Conservation (phyloP, 2,797 vertebrate species). For the Oryzias dopingdopingensis region DNA sequence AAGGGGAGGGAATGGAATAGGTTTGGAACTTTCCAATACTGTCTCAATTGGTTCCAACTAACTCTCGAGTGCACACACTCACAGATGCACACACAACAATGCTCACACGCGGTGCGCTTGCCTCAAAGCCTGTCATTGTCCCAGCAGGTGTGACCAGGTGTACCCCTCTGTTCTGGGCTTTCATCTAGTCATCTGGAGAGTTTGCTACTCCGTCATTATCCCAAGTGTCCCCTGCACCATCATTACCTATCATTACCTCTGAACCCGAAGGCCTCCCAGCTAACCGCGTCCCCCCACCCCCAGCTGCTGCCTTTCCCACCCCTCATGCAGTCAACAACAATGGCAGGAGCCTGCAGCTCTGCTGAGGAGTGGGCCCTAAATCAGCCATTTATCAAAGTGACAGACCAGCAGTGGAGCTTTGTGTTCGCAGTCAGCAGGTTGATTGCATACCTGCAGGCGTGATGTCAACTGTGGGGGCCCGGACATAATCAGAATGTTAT, state of each 20-base stretch:
- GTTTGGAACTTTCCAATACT: conserved; percentile 72
- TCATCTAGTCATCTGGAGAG: conserved; percentile 73
- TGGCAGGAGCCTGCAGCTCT: conserved; percentile 57
- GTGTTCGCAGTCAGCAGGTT: conserved; percentile 44
- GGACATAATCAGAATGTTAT: conserved; percentile 26
- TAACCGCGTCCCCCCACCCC: conserved; percentile 14
- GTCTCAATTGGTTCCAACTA: conserved; percentile 45
- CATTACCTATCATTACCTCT: conserved; percentile 76
- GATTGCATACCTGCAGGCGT: conserved; percentile 39
- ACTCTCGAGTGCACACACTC: conserved; percentile 27
- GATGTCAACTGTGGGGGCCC: conserved; percentile 30
- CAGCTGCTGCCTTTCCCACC: conserved; percentile 29
- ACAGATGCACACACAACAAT: conserved; percentile 11
- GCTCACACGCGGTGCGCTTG: conserved; percentile 48
- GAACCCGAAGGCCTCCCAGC: conserved; percentile 46
- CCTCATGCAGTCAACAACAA: conserved; percentile 53
- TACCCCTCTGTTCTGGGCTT: conserved; percentile 65
- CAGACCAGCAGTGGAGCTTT: conserved; percentile 46
- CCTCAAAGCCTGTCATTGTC: conserved; percentile 75
- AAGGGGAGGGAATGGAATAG: conserved; percentile 62
- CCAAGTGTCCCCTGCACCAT: conserved; percentile 68
- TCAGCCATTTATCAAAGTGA: conserved; percentile 56
- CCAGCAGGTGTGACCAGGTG: conserved; percentile 79
- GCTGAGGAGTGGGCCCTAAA: conserved; percentile 39
- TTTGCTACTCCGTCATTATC: conserved; percentile 73